Conservation (phyloP, 2,113 vertebrate genomes). For the Dasyprocta punctata region DNA sequence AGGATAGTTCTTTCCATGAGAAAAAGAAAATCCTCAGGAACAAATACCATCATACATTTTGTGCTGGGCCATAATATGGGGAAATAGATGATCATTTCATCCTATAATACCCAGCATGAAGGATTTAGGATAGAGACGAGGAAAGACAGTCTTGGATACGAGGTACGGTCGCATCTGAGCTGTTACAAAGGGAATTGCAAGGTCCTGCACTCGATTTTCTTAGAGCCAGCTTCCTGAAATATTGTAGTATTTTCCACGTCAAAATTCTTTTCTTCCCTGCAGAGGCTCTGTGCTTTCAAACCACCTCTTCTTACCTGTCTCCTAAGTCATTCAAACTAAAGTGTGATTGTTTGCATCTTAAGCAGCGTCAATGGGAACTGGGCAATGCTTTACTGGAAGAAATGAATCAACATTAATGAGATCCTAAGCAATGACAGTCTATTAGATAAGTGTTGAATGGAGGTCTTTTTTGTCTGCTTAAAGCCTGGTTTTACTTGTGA, state of each 20-base stretch:
- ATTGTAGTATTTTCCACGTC: slow-evolving; percentile 30
- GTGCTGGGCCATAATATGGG: slow-evolving; percentile 8
- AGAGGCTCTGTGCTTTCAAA: slow-evolving; percentile 41
- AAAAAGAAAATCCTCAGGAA: slow-evolving; percentile 71
- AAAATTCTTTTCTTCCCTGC: slow-evolving; percentile 19
- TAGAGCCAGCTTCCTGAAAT: slow-evolving; percentile 53
- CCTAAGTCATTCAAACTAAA: slow-evolving; percentile 62
- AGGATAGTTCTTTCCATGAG: slow-evolving; percentile 56
- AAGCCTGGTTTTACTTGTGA: slow-evolving; percentile 36
- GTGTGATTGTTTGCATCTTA: slow-evolving; percentile 67
- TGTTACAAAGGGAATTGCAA: slow-evolving; percentile 59
- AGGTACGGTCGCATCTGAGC: slow-evolving; percentile 60
- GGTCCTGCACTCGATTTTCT: slow-evolving; percentile 59
- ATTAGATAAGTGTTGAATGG: neutral
- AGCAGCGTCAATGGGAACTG: slow-evolving; percentile 16
- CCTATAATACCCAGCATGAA: slow-evolving; percentile 54
- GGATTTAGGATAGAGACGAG: slow-evolving; percentile 58
- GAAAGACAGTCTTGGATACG: slow-evolving; percentile 63
- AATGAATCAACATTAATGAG: slow-evolving; percentile 31
- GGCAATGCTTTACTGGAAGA: slow-evolving; percentile 34
- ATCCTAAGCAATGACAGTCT: neutral
- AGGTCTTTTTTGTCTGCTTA: neutral
- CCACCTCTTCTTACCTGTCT: slow-evolving; percentile 39
- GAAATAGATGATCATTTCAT: slow-evolving; percentile 60
- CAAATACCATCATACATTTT: slow-evolving; percentile 59